These are phyloP conservation scores for Lerista edwardsae DNA, from an alignment of 2,797 vertebrate genomes.

Conservation along the genomic window DNA sequence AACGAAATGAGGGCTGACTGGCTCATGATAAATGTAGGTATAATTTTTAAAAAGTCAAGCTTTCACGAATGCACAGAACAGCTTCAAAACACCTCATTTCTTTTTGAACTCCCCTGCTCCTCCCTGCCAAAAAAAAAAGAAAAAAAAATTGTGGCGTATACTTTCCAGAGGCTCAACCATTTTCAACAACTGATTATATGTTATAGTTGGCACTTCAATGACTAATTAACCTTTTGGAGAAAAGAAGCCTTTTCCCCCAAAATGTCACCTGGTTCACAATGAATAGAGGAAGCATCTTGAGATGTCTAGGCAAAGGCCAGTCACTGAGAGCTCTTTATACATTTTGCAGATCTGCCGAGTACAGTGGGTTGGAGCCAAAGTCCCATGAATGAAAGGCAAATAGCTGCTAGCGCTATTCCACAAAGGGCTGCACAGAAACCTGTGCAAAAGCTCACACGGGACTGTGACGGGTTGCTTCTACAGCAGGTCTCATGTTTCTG, in stretches of 20 bases:
- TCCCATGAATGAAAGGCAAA: not conserved
- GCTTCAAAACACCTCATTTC: not conserved
- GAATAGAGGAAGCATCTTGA: slow-evolving; percentile 11
- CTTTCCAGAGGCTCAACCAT: slow-evolving; percentile 8
- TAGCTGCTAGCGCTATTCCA: not conserved
- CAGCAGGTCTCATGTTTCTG: no score
- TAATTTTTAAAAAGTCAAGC: not conserved
- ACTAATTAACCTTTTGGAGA: slow-evolving; percentile 30
- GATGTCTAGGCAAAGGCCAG: slow-evolving; percentile 1
- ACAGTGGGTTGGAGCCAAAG: not conserved
- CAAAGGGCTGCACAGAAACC: not conserved
- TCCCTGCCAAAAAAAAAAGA: not conserved
- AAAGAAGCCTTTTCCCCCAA: slow-evolving; percentile 5
- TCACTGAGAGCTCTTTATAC: not conserved
- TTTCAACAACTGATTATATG: slow-evolving; percentile 28
- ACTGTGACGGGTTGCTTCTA: not conserved
- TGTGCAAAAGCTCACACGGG: not conserved
- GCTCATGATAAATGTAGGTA: not conserved
- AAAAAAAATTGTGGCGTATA: not conserved
- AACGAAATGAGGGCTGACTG: not conserved
- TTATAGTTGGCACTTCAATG: slow-evolving; percentile 17
- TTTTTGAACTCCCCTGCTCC: slow-evolving; percentile 8
- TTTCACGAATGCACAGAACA: not conserved
- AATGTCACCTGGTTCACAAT: slow-evolving; percentile 10
- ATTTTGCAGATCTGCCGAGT: not conserved